Evolutionary conservation across 2,888 invertebrate species (phyloP), one percentile per base, ranked within the genome.

Genomic region (Abrostola triplasia): DNA sequence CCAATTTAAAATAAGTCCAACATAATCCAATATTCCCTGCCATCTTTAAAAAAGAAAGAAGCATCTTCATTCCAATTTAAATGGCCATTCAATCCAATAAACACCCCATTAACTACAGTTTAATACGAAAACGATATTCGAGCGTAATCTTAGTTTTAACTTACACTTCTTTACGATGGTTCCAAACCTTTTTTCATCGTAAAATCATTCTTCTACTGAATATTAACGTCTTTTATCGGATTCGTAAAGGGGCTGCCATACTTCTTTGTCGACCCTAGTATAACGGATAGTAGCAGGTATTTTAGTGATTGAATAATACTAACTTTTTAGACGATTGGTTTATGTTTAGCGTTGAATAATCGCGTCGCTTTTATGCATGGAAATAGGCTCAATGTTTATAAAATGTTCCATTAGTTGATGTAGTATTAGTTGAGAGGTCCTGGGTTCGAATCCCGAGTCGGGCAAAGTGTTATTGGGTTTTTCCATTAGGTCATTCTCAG

Each of bases 271-370:
- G 44, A 44, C 44, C n/a, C n/a, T 24, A 24, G 9, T 13, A 13
- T 47, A 13, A 47, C 24, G 44, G 12, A 44, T 13, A 13, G 13
- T 12, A n/a, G 13, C 24, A 47, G 44, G 44, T 47, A 47, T 47
- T 47, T 24, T 47, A 24, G 44, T 47, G 44, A 47, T 47, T 47
- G 44, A 47, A 47, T 47, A 24, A 47, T 47, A 47, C 44, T 47
- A 2, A 24, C 24, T 24, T 24, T 24, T 24, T 24, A 24, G 24
- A 24, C 24, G 24, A 24, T 24, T 24, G 24, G 24, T 24, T 24
- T 24, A 24, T 24, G 24, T 24, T 24, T 4, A 24, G 24, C 24
- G 24, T 24, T 24, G 24, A 24, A 24, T 24, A 24, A 24, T 24
- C 24, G 24, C 4, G 24, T 24, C 4, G 24, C 24, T 24, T 24